Evolutionary conservation across 2,888 invertebrate genomes (phyloP).

Genomic region (Xestia ashworthii): DNA sequence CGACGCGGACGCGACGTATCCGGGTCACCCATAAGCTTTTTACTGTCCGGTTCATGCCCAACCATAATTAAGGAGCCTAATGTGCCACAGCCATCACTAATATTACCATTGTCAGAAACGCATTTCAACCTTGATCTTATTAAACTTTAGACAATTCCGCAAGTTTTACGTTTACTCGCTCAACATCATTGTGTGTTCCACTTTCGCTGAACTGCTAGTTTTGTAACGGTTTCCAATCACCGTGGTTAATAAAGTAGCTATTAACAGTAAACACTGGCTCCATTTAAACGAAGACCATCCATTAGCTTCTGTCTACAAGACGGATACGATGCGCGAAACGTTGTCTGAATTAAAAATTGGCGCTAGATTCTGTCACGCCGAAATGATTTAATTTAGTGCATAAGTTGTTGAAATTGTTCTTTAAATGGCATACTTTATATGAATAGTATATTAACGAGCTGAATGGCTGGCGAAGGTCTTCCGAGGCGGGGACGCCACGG

Average conservation of each 20-base stretch:
- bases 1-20: constrained; percentile 55
- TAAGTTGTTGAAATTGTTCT: constrained; percentile 71
- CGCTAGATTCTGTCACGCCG: constrained; percentile 40
- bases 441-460: constrained; percentile 76
- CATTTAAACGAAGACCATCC: constrained; percentile 24
- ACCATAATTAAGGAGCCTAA: constrained; percentile 12
- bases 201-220: constrained; percentile 52
- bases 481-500: constrained; percentile 67
- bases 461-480: constrained; percentile 78
- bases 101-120: constrained; percentile 12
- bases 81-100: constrained; percentile 24
- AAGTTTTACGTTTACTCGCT: constrained; percentile 46
- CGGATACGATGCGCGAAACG: constrained; percentile 18
- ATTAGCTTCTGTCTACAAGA: constrained; percentile 9
- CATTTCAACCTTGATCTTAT: constrained; percentile 48
- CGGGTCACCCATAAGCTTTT: constrained; percentile 57
- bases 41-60: constrained; percentile 30
- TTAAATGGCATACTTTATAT: constrained; percentile 66
- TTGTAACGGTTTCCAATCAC: constrained; percentile 57
- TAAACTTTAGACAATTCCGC: constrained; percentile 41
- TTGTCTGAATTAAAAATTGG: constrained; percentile 37
- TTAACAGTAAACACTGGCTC: constrained; percentile 48
- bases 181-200: constrained; percentile 48
- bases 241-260: constrained; percentile 35
- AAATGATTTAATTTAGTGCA: constrained; percentile 61